phyloP scores from a whole-genome alignment of 2,888 invertebrate species.

The Pammene fasciana region DNA sequence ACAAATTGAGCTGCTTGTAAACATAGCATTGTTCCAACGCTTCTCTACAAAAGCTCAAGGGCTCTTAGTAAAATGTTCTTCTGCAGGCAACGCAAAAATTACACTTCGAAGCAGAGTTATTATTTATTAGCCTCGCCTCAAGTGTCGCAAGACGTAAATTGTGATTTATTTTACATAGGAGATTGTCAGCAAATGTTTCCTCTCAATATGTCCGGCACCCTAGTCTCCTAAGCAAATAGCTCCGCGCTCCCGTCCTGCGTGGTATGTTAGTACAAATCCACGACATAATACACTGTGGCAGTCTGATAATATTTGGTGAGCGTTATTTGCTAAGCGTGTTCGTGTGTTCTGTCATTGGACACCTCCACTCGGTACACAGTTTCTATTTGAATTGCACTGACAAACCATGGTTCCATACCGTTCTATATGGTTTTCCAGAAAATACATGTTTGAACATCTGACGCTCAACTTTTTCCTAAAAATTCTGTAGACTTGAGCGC shows the following conservation, averaged over 20 bases:
- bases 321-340: conserved; percentile 79
- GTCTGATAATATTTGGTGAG: conserved; percentile 77
- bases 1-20: conserved; percentile 62
- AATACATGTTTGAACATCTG: conserved; percentile 61
- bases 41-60: conserved; percentile 62
- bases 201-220: conserved; percentile 60
- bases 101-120: conserved; percentile 45
- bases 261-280: conserved; percentile 74
- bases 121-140: conserved; percentile 4
- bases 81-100: conserved; percentile 68
- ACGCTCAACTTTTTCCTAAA: conserved; percentile 45
- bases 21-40: conserved; percentile 68
- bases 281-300: conserved; percentile 72
- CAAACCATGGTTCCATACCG: conserved; percentile 49
- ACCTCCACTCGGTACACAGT: conserved; percentile 74
- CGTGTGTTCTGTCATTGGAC: conserved; percentile 79
- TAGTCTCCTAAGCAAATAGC: conserved; percentile 69
- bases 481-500: conserved; percentile 33
- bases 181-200: conserved; percentile 49
- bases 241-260: conserved; percentile 67
- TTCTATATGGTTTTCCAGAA: conserved; percentile 65
- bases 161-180: neutral
- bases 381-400: conserved; percentile 72
- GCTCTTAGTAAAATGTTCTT: conserved; percentile 74
- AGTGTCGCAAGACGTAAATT: neutral